Base-by-base conservation (phyloP, 2,797 vertebrate species). In the Amniataba percoides region DNA sequence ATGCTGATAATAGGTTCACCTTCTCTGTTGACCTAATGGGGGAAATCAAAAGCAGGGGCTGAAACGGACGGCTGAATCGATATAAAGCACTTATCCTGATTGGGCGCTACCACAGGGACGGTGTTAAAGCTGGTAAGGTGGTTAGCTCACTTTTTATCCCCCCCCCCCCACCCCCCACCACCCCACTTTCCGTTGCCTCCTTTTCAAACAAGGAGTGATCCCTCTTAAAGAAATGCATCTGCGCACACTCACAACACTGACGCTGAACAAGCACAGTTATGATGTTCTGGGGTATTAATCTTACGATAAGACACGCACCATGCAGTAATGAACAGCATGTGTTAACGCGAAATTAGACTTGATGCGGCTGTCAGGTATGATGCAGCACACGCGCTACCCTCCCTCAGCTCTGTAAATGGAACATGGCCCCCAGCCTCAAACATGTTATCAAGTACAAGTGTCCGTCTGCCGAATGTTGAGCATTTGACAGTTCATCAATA, bases 31-130 rank as follows among this genome's bases (percentile, higher is more conserved):
- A 94, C 90, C 90, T 89, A 92, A 92, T 89, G 87, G 89, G 74
- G 49, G 43, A 87, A 92, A 92, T 93, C 90, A 92, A 90, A 93
- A 88, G 88, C 79, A 88, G 63, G 53, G 83, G 68, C 88, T 82
- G 84, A 82, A 86, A 74, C 84, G 80, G 84, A 87, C 86, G 60
- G 63, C 77, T 69, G 72, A 92, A 95, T 95, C 93, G 48, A 94
- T 95, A 90, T 80, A 65, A 84, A 89, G 86, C 93, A 94, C 94
- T 95, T 94, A 93, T 82, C 79, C 80, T 92, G 93, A 96, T 94
- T 94, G 93, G 89, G 49, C 88, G 77, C 90, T 78, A 88, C 87
- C 57, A 69, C 78, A 76, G 87, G 80, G 85, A 90, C 77, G 53
- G 82, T 46, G 78, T 89, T 92, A 87, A 87, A 89, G 84, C 77